Evolutionary conservation across 1,140 invertebrate genomes (phyloP).

Genomic region (Scaptomyza pallida): DNA sequence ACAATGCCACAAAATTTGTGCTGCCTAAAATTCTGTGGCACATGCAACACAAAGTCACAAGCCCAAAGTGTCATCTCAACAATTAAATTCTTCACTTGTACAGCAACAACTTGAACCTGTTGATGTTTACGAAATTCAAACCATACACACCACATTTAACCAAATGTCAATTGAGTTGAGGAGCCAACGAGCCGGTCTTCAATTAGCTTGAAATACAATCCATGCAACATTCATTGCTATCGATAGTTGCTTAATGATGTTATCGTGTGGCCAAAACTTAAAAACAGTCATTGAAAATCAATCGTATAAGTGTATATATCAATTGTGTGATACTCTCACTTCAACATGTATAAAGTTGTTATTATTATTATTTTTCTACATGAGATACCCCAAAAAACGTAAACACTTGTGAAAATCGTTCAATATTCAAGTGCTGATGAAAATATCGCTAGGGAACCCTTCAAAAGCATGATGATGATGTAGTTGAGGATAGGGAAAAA

Average conservation of each 20-base stretch:
- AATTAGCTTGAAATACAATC: slow-evolving; percentile 61
- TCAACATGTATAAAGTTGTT: slow-evolving; percentile 62
- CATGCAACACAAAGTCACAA: slow-evolving; percentile 32
- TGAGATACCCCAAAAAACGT: slow-evolving; percentile 51
- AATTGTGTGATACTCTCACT: slow-evolving; percentile 70
- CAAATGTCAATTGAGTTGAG: slow-evolving; percentile 55
- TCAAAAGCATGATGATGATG: slow-evolving; percentile 26
- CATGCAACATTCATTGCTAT: background rate
- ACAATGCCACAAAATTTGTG: slow-evolving; percentile 34
- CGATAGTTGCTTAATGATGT: slow-evolving; percentile 27
- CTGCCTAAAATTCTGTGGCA: slow-evolving; percentile 41
- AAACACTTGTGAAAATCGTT: slow-evolving; percentile 77
- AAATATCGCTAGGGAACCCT: slow-evolving; percentile 47
- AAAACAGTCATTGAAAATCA: slow-evolving; percentile 38
- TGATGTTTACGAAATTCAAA: slow-evolving; percentile 40
- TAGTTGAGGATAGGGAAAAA: background rate
- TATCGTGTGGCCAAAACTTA: slow-evolving; percentile 50
- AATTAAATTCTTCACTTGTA: slow-evolving; percentile 68
- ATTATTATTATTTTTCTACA: slow-evolving; percentile 44
- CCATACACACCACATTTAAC: background rate
- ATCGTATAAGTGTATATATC: slow-evolving; percentile 39
- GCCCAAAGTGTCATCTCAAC: slow-evolving; percentile 46
- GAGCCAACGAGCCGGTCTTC: slow-evolving; percentile 23
- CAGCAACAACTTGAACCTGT: slow-evolving; percentile 21
- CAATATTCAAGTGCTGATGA: slow-evolving; percentile 34